Conservation (phyloP, 1,140 invertebrate species). For the Pinna nobilis region DNA sequence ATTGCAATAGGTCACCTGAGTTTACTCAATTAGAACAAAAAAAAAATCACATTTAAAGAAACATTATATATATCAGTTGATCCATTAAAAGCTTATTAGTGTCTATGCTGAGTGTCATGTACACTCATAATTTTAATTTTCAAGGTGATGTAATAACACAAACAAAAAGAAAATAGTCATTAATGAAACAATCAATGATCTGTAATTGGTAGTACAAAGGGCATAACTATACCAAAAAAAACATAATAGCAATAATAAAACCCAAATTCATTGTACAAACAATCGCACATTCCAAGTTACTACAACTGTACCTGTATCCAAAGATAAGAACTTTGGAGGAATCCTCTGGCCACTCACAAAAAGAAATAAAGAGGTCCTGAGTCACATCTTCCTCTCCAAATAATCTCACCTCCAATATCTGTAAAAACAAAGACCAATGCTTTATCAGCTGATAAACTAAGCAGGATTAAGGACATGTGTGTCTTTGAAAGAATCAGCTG, state of each 20-base stretch:
- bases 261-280: too few relatives aligned
- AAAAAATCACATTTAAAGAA: too few relatives aligned
- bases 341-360: conserved; percentile 84
- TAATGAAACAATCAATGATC: background rate
- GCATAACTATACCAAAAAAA: background rate
- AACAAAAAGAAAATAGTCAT: background rate
- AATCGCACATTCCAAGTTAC: too few relatives aligned
- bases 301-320: conserved; percentile 78
- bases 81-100: too few relatives aligned
- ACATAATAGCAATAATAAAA: background rate
- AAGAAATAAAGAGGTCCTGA: conserved; percentile 80
- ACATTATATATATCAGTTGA: too few relatives aligned
- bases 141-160: background rate
- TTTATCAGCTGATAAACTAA: too few relatives aligned
- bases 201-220: background rate
- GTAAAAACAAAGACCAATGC: conserved; percentile 25
- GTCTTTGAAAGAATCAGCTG: background rate
- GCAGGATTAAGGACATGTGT: background rate
- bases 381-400: conserved; percentile 82
- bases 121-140: background rate
- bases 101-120: too few relatives aligned
- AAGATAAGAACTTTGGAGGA: conserved; percentile 81
- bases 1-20: too few relatives aligned
- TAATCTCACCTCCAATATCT: conserved; percentile 79
- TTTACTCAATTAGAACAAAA: too few relatives aligned